phyloP scores from a whole-genome alignment of 1,140 invertebrate genomes.

The Carposina sasakii region DNA sequence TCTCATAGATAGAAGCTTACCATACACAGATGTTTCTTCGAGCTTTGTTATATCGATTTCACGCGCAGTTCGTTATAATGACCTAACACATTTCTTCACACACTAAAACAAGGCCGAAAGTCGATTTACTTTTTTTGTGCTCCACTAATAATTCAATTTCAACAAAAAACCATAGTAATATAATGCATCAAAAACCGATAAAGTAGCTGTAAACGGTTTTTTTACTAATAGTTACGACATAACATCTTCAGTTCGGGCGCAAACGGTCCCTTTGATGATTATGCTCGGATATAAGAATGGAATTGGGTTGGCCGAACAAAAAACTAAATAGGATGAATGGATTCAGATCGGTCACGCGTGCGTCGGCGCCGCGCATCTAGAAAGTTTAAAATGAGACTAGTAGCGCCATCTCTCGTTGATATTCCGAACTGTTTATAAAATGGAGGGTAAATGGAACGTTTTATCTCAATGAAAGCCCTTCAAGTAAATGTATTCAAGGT shows the following conservation, averaged over 20 bases:
- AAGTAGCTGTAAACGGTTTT: slow-evolving; percentile 34
- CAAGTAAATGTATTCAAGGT: too few relatives aligned
- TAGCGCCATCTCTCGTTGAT: slow-evolving; percentile 42
- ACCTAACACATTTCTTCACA: too few relatives aligned
- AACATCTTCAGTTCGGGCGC: slow-evolving; percentile 32
- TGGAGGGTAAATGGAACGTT: too few relatives aligned
- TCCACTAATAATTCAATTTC: slow-evolving; percentile 15
- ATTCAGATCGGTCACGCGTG: slow-evolving; percentile 26
- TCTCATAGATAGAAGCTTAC: too few relatives aligned
- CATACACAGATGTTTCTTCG: too few relatives aligned
- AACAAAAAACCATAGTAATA: slow-evolving; percentile 21
- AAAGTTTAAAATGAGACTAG: slow-evolving; percentile 7
- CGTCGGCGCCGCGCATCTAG: slow-evolving; percentile 10
- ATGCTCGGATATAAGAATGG: slow-evolving; percentile 41
- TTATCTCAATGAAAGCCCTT: too few relatives aligned
- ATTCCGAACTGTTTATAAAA: slow-evolving; percentile 18
- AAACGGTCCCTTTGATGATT: slow-evolving; percentile 38
- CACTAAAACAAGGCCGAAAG: too few relatives aligned
- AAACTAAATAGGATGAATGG: slow-evolving; percentile 24
- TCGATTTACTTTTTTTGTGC: too few relatives aligned
- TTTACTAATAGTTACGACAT: slow-evolving; percentile 16
- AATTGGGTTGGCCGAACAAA: slow-evolving; percentile 32
- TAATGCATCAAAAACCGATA: slow-evolving; percentile 25
- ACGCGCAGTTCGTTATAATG: too few relatives aligned
- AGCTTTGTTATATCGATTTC: too few relatives aligned